Base-by-base conservation (phyloP, 2,797 vertebrate genomes). In the Chrysocyon brachyurus region DNA sequence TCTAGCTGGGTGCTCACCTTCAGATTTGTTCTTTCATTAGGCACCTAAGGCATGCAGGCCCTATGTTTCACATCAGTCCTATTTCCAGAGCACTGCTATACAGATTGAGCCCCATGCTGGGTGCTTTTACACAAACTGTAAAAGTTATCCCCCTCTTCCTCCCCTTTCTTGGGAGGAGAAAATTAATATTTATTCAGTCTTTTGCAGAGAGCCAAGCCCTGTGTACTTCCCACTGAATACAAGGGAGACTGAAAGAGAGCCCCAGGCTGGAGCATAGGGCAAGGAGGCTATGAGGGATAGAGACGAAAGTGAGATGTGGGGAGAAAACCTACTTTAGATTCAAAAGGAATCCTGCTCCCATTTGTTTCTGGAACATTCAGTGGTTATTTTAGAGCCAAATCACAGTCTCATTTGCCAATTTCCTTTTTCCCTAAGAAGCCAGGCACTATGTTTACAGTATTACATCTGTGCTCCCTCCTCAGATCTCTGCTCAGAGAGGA, bases 321-420 rank as follows among this genome's bases (percentile, higher is more conserved):
- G 84, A 83, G 52, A 90, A 96, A 97, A 88, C 79, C 90, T 72
- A 70, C 85, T 81, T 64, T 73, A 68, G 82, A 91, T n/a, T 86
- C 77, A 87, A 95, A 86, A 89, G 92, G 33, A 94, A 81, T 94
- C 73, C 83, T 95, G 66, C 70, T 90, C 68, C 66, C 88, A 64
- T 94, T 90, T 97, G 92, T 89, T 96, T 97, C 96, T 84, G 40
- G 94, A 97, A 97, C 96, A 93, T 88, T 95, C 91, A 72, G 78
- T 84, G 40, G 61, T 93, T 90, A 89, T 93, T 90, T 85, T 26
- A 36, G 64, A 94, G 92, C 90, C 97, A 97, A 97, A 79, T 87
- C 82, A 81, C 64, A 54, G 89, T 87, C 77, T 57, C 5, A 8
- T 93, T 84, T 96, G 97, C 96, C 97, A 95, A 68, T 64, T 97